These are phyloP conservation scores for Caenorhabditis doughertyi DNA, from an alignment of 2,888 invertebrate genomes.

Conservation along the genomic window DNA sequence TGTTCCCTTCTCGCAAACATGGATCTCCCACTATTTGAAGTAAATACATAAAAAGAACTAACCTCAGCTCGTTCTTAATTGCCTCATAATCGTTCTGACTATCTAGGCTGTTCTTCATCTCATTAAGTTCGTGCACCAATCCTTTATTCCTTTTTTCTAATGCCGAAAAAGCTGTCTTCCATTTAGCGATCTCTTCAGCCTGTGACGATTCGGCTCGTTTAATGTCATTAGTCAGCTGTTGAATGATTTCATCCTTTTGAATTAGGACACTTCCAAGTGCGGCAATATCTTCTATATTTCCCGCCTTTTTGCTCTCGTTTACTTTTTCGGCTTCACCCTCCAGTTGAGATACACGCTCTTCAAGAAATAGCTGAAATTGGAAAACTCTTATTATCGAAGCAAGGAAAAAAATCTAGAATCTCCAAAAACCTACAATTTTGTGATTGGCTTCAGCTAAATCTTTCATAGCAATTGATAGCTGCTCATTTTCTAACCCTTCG, in stretches of 20 bases:
- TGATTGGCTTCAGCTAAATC: constrained; percentile 85
- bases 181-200: constrained; percentile 26
- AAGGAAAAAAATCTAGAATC: neutral
- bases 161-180: constrained; percentile 4
- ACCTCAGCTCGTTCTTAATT: constrained; percentile 90
- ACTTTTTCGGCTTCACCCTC: constrained; percentile 35
- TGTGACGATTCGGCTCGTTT: constrained; percentile 14
- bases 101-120: constrained; percentile 62
- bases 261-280: constrained; percentile 71
- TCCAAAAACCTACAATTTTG: constrained; percentile 78
- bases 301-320: constrained; percentile 43
- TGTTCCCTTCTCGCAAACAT: too few relatives aligned
- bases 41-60: constrained; percentile 17
- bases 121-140: constrained; percentile 32
- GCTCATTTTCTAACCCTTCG: constrained; percentile 83
- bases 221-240: constrained; percentile 86
- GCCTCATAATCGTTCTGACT: constrained; percentile 90
- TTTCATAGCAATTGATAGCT: constrained; percentile 85
- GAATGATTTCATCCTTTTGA: constrained; percentile 83
- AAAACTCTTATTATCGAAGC: neutral
- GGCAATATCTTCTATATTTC: constrained; percentile 71
- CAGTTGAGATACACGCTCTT: constrained; percentile 61
- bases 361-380: constrained; percentile 52
- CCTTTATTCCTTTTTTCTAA: constrained; percentile 30
- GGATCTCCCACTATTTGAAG: too few relatives aligned